Conservation (phyloP, 1,140 invertebrate species). For the Caerostris darwini region DNA sequence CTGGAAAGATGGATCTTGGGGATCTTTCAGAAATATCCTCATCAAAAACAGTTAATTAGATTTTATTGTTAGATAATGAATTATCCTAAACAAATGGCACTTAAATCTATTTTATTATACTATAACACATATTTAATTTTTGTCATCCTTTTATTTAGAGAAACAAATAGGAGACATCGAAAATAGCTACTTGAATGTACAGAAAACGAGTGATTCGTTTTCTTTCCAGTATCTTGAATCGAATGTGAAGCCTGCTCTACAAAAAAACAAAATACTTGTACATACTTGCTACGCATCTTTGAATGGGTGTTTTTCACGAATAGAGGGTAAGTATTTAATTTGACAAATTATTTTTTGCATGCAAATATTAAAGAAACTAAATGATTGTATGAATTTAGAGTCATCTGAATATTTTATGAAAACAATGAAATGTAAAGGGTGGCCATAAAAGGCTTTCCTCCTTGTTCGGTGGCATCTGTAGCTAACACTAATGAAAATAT, state of each 20-base stretch:
- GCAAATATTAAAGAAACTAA: no score
- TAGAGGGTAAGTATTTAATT: no score
- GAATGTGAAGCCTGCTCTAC: conserved; percentile 84
- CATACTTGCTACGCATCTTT: conserved; percentile 93
- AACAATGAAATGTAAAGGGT: no score
- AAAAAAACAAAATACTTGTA: conserved; percentile 83
- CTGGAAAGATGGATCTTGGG: conserved; percentile 89
- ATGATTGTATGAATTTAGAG: no score
- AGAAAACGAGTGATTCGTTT: conserved; percentile 91
- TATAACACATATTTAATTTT: background rate
- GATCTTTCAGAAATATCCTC: conserved; percentile 88
- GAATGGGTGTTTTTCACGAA: conserved; percentile 83
- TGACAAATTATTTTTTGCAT: no score
- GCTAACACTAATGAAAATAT: no score
- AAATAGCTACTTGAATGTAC: conserved; percentile 82
- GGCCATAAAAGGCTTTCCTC: no score
- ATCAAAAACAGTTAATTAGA: conserved; percentile 80
- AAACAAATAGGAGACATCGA: background rate
- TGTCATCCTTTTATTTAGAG: background rate
- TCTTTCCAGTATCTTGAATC: conserved; percentile 97
- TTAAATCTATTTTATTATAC: background rate
- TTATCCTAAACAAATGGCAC: conserved; percentile 83
- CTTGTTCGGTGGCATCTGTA: no score
- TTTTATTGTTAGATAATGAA: conserved; percentile 89
- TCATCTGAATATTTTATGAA: no score